Evolutionary conservation across 1,140 invertebrate species (phyloP), one percentile per base, ranked within the genome.

Genomic region (Diprion similis): DNA sequence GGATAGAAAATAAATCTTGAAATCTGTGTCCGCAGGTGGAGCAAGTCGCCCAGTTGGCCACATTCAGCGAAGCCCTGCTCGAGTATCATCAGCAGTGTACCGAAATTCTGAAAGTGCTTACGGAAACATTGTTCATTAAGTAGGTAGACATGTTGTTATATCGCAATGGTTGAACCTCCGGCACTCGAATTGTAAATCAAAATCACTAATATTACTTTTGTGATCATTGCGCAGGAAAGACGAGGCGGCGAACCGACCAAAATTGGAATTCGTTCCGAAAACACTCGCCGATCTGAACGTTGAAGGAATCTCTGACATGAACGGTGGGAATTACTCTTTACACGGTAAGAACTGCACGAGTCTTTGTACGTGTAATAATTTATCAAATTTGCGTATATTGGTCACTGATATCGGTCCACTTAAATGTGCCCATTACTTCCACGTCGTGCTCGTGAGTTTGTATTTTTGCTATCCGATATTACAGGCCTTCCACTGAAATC

Each of bases 71-170:
- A 86, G 96, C 94, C 77, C 91, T 99, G 8, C 89, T 97, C 79
- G 97, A 99, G 80, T 99, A 99, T 88, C 98, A 99, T 88, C 94
- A 95, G 82, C 97, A 99, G 86, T 98, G 97, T 86, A 94, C 94
- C 46, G 96, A 98, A 82, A 94, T 99, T 78, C 89, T 99, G 64
- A 94, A 94, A 83, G 89, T 91, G 75, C 90, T 99, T 70, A 93
- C 94, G 68, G 94, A 96, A 84, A 95, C 94, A 68, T 90, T 99
- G 72, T 91, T 95, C 82, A 94, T 97, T 88, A 98, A 98, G 96
- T 97, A 90, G 87, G 91, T 89, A 59, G 65, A 67, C 66, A 67
- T 74, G 68, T 76, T 73, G 24, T 70, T 48, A 68, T 51, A 15
- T 73, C 51, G 13, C 17, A 69, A 37, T 71, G 9, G 8, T 4